phyloP scores from a whole-genome alignment of 2,888 invertebrate species.

The Drosophila prostipennis region DNA sequence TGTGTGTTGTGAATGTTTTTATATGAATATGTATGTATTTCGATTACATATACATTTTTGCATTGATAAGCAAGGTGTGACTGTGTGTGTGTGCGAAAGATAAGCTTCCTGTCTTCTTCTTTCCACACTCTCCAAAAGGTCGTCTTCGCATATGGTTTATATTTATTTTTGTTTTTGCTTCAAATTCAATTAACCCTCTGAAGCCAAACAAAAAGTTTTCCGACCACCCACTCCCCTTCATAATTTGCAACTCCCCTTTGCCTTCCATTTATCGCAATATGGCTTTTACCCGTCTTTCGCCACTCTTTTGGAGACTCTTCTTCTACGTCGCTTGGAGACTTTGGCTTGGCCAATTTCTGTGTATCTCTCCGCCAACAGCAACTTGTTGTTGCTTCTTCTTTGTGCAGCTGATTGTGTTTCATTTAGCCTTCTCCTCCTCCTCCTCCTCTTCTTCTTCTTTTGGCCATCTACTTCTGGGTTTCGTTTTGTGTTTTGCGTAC shows the following conservation, averaged over 20 bases:
- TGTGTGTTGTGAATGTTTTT: constrained; percentile 50
- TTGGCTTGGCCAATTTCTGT: constrained; percentile 62
- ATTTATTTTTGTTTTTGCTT: constrained; percentile 14
- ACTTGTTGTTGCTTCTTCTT: constrained; percentile 70
- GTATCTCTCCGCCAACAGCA: constrained; percentile 67
- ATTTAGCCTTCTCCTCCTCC: constrained; percentile 35
- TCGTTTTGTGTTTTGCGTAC: constrained; percentile 42
- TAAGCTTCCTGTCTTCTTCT: constrained; percentile 47
- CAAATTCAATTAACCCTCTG: constrained; percentile 55
- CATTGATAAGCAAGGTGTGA: constrained; percentile 58
- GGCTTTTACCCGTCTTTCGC: constrained; percentile 51
- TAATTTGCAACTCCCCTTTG: constrained; percentile 54
- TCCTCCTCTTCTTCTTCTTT: too few species aligned
- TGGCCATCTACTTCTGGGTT: constrained; percentile 53
- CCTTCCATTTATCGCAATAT: constrained; percentile 27
- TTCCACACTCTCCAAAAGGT: constrained; percentile 48
- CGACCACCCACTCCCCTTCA: constrained; percentile 9
- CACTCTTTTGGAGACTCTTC: constrained; percentile 46
- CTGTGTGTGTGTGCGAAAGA: constrained; percentile 13
- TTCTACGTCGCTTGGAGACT: constrained; percentile 56
- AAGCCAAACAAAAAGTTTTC: constrained; percentile 56
- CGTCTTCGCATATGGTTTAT: constrained; percentile 38
- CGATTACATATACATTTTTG: constrained; percentile 33
- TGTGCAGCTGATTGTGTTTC: constrained; percentile 43
- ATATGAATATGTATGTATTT: too few species aligned